Evolutionary conservation across 2,888 invertebrate genomes (phyloP), one percentile per base, ranked within the genome.

Genomic region (Ochropacha duplaris): DNA sequence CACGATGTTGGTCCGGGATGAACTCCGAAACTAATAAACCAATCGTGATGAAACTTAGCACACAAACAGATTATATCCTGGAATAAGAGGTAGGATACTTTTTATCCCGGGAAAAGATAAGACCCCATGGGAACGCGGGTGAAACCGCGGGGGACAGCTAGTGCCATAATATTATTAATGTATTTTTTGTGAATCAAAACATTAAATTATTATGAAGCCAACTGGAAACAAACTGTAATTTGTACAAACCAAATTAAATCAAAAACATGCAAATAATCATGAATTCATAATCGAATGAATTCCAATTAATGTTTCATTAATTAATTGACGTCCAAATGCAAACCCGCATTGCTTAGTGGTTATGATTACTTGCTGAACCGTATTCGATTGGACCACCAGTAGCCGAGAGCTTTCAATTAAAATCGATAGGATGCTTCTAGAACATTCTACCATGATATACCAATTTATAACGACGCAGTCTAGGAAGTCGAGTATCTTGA

Each of bases 271-370:
- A 19, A 44, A 19, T 44, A 44, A 19, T 19, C 14, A 44, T 39
- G 6, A 16, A 39, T 39, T 39, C 16, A n/a, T 28, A 50, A 31
- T 31, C 22, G 31, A 24, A 56, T 62, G 54, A 54, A 50, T 57
- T 50, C 55, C 59, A 70, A 62, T 62, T 68, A 71, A 56, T 63
- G 58, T 62, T 60, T 62, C 59, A 60, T 58, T 70, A 67, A 60
- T 58, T 70, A 67, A 70, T 68, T 72, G 64, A 64, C 62, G 61
- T 28, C 61, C 59, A 71, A 64, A 57, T 59, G 56, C 64, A 68
- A 63, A 22, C 54, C 50, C 55, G 65, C 64, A 68, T 56, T 64
- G 67, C 62, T 62, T 50, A 61, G 60, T 57, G 54, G 68, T 69
- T 68, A 65, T 72, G 62, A 64, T 66, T 65, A 68, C 64, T 61